Evolutionary conservation across 2,888 invertebrate genomes (phyloP), one percentile per base, ranked within the genome.

Genomic region (Ligdia adustata): DNA sequence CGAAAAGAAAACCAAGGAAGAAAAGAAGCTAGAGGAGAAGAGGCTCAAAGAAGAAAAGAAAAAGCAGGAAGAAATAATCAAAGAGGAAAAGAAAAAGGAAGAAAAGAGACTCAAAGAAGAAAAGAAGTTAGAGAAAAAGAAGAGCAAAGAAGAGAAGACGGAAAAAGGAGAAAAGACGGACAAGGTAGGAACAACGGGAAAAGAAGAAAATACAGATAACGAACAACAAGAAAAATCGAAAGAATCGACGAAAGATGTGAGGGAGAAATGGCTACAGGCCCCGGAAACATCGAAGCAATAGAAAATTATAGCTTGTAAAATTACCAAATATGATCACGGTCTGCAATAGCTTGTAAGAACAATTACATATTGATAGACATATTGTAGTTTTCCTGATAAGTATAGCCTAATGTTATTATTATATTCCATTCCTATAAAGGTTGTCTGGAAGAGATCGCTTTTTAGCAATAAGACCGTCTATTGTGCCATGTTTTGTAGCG

Each of bases 181-280:
- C 7, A 22, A 22, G 7, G 38, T 14, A 12, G 12, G 11, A 11
- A 29, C 16, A 26, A 33, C 5, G 14, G 27, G 13, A 9, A 7
- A 4, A 20, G 20, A 33, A n/a, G 16, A 40, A n/a, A 40, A 43
- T 5, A 35, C 28, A 9, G 42, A 20, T 14, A 14, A 16, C 9
- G 15, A 34, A 13, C n/a, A 12, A 0, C 27, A 38, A n/a, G 47
- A 9, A 31, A 31, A 12, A 18, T 20, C 12, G 5, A 33, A 31
- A 57, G 48, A 35, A 22, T 34, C 2, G 50, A 62, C 1, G 22
- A 29, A 39, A 13, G 40, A 44, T 1, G 18, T 35, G 2, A 41
- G 51, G 9, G 48, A 48, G 14, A 41, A 11, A 1, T 50, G 45
- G 6, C 49, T 64, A 3, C 64, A 66, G 37, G 64, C 62, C n/a